Evolutionary conservation across 2,888 invertebrate species (phyloP).

Genomic region (Andrena camellia): DNA sequence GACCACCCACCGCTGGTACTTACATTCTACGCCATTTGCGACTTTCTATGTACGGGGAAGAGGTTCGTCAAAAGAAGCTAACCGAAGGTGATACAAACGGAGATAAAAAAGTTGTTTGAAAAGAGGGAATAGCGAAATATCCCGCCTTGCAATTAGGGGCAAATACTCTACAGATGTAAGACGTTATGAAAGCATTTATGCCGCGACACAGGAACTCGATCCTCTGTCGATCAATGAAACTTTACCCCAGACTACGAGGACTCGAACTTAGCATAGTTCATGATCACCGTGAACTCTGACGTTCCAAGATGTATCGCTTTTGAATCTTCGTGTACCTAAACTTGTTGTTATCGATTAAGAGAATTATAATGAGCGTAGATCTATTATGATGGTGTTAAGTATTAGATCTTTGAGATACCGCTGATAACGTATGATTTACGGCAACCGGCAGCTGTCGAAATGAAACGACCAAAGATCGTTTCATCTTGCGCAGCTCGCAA

Average conservation of each 20-base stretch:
- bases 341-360: conserved; percentile 46
- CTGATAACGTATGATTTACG: conserved; percentile 23
- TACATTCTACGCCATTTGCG: conserved; percentile 20
- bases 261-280: conserved; percentile 13
- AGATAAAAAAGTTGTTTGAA: background rate
- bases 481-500: background rate
- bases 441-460: conserved; percentile 16
- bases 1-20: background rate
- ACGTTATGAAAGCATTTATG: background rate
- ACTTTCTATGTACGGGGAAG: conserved; percentile 29
- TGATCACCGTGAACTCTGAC: conserved; percentile 14
- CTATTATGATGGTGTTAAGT: conserved; percentile 24
- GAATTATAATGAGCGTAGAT: conserved; percentile 36
- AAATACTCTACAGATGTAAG: background rate
- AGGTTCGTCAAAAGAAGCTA: conserved; percentile 28
- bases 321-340: conserved; percentile 30
- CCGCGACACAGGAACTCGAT: background rate
- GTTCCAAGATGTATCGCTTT: conserved; percentile 23
- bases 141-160: background rate
- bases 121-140: background rate
- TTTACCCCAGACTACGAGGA: conserved; percentile 31
- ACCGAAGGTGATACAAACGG: conserved; percentile 21
- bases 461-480: conserved; percentile 9
- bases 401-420: conserved; percentile 38
- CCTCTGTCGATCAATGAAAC: conserved; percentile 7